These are phyloP conservation scores for Sardinella longiceps DNA, from an alignment of 2,797 vertebrate species.

Conservation along the genomic window DNA sequence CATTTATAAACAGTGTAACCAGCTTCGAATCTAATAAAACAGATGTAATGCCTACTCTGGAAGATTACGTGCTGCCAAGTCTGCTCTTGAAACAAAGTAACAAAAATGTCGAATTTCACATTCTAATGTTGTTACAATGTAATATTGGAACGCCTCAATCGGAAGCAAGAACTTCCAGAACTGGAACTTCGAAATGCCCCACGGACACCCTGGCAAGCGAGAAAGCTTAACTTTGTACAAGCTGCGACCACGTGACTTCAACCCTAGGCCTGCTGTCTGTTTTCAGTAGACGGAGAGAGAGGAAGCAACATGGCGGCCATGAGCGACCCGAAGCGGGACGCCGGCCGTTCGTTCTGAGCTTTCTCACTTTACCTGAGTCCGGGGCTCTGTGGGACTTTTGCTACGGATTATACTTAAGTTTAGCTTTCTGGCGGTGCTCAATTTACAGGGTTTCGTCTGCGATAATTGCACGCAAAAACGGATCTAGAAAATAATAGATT, in stretches of 20 bases:
- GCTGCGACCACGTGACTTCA: slow-evolving; percentile 72
- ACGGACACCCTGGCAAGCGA: slow-evolving; percentile 22
- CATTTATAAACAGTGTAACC: too few relatives aligned
- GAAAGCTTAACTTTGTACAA: slow-evolving; percentile 39
- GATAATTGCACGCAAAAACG: slow-evolving; percentile 60
- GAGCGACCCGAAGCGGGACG: slow-evolving; percentile 86
- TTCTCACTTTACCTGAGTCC: slow-evolving; percentile 72
- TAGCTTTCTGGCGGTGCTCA: slow-evolving; percentile 61
- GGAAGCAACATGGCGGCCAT: slow-evolving; percentile 92
- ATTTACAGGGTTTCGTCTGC: slow-evolving; percentile 61
- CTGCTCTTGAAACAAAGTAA: too few relatives aligned
- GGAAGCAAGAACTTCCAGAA: neutral
- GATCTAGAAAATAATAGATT: slow-evolving; percentile 68
- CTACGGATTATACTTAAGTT: slow-evolving; percentile 50
- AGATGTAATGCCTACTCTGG: too few relatives aligned
- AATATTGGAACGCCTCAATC: neutral
- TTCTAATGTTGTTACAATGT: neutral
- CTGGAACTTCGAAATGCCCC: neutral
- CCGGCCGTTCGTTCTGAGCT: slow-evolving; percentile 87
- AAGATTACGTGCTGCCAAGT: too few relatives aligned
- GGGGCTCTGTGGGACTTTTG: slow-evolving; percentile 61
- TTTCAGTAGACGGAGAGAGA: slow-evolving; percentile 82
- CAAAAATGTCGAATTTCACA: neutral
- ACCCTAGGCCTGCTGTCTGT: slow-evolving; percentile 84
- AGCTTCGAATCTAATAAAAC: too few relatives aligned